These are phyloP conservation scores for Scrobipalpa costella DNA, from an alignment of 2,888 invertebrate genomes.

Conservation along the genomic window DNA sequence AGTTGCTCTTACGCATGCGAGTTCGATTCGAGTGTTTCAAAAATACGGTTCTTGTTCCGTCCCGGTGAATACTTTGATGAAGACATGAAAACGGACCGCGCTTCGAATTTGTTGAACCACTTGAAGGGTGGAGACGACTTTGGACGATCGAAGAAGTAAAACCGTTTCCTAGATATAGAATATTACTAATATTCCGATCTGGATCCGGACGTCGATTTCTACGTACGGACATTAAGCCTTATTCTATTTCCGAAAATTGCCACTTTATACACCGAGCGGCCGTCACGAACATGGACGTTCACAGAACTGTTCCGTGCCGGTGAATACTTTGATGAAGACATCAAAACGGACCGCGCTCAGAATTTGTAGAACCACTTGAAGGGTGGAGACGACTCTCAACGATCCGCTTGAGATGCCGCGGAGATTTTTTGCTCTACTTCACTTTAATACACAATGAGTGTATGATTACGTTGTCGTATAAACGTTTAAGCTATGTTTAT, in stretches of 20 bases:
- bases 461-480: neutral
- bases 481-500: no score
- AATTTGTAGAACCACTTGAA: constrained; percentile 16
- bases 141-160: no score
- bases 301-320: constrained; percentile 35
- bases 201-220: neutral
- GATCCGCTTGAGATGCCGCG: constrained; percentile 3
- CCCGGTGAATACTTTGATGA: no score
- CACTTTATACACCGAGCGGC: neutral
- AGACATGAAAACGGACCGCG: no score
- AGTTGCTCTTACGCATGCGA: no score
- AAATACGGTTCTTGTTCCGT: no score
- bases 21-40: no score
- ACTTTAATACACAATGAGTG: neutral
- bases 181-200: no score
- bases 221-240: neutral
- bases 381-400: constrained; percentile 4
- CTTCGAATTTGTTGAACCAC: no score
- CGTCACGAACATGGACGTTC: constrained; percentile 2
- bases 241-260: neutral
- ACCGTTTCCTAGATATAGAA: no score
- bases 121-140: no score
- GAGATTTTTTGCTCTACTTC: constrained; percentile 11
- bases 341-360: constrained; percentile 13
- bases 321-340: constrained; percentile 24